Base-by-base conservation (phyloP, 2,113 vertebrate species). In the Hippocampus comes region DNA sequence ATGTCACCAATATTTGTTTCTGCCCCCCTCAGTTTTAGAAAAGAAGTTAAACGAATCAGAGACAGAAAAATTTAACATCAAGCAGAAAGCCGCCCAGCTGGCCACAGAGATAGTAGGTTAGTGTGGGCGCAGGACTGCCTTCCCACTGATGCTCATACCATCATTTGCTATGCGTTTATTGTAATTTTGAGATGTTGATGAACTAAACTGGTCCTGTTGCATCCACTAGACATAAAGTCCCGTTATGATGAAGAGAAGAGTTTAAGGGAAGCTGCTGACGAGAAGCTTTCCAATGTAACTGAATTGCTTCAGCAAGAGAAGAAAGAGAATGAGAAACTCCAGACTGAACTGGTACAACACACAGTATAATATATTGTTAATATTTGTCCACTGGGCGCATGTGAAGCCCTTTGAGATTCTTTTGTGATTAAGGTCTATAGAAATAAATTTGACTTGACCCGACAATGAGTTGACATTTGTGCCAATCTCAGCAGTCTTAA, bases 31-130 rank as follows among this genome's bases (percentile, higher is more conserved):
- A 97, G 95, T 89, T 72, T 92, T 99, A 75, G 95, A 96, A 89
- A 93, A 85, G 70, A 94, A 95, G 78, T 88, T 99, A 81, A 95
- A 98, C 80, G 95, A 99, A 85, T 92, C 95, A 1, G 95, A 97
- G 88, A 94, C 95, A 27, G 97, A 99, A 87, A 98, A 95, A 87
- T 98, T 97, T 90, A 97, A 99, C 91, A 95, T 98, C 87, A 98
- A 97, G 85, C 97, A 99, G 90, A 99, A 98, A 90, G 97, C 97
- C 6, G 96, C 96, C 53, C 96, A 97, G 81, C 92, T 98, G 88
- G 94, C 97, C 61, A 98, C 96, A 68, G 97, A 99, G 92, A 94
- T 99, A 88, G 97, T 95, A 84, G 97, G 97, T 96, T 84, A 93
- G 94, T 94, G 82, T 77, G 70, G 55, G 9, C 17, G 27, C 71